phyloP scores from a whole-genome alignment of 2,113 vertebrate species.

The Promerops cafer region DNA sequence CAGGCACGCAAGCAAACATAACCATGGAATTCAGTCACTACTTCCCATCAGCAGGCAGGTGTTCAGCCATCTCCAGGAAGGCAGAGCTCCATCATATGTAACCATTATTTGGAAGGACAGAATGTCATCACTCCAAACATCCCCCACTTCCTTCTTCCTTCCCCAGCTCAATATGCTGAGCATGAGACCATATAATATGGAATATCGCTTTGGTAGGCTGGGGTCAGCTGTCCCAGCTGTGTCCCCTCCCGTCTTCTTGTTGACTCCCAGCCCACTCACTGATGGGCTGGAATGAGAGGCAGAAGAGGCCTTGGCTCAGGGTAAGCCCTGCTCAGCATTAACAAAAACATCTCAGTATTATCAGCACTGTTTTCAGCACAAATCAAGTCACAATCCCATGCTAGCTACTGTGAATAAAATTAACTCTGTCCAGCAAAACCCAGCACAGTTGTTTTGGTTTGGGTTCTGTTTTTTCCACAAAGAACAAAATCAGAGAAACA shows the following conservation, averaged over 20 bases:
- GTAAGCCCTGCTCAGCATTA: background rate
- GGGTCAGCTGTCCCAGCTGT: background rate
- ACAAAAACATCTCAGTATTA: background rate
- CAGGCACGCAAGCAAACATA: background rate
- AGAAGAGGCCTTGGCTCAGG: background rate
- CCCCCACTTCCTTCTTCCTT: background rate
- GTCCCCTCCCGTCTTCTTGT: background rate
- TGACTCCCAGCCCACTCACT: accelerated
- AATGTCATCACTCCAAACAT: background rate
- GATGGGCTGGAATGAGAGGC: background rate
- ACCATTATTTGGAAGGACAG: background rate
- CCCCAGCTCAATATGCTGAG: background rate
- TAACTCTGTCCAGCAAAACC: background rate
- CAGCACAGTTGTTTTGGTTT: background rate
- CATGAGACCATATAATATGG: background rate
- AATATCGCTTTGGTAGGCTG: background rate
- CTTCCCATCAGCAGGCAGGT: background rate
- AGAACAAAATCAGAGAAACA: background rate
- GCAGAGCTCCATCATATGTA: background rate
- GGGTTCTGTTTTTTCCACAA: background rate
- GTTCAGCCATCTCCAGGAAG: background rate
- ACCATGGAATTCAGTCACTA: background rate
- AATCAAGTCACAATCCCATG: background rate
- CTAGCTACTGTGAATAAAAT: background rate
- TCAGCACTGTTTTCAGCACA: background rate